Conservation (phyloP, 1,140 invertebrate genomes). For the Panagrolaimus sp. region DNA sequence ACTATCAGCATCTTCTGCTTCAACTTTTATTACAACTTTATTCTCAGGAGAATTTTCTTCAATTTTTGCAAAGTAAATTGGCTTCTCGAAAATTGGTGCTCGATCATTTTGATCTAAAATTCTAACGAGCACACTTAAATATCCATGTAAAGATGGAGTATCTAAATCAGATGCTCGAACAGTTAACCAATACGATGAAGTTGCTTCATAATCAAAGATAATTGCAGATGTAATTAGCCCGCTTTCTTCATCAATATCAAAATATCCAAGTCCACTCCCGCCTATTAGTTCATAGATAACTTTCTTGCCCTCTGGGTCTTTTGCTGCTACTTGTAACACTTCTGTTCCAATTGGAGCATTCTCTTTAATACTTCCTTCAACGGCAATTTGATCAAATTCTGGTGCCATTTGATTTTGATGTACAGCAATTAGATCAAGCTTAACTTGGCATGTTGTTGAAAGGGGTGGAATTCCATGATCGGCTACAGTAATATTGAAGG, state of each 20-base stretch:
- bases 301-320: constrained; percentile 67
- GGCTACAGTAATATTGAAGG: constrained; percentile 43
- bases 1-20: constrained; percentile 73
- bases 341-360: constrained; percentile 59
- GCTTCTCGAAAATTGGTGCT: constrained; percentile 74
- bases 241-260: constrained; percentile 75
- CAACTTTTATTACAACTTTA: constrained; percentile 70
- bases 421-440: constrained; percentile 81
- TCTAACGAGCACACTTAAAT: constrained; percentile 71
- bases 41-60: constrained; percentile 74
- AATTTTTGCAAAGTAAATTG: constrained; percentile 76
- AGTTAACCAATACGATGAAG: constrained; percentile 82
- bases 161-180: constrained; percentile 82
- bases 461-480: constrained; percentile 58
- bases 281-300: constrained; percentile 78
- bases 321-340: constrained; percentile 27
- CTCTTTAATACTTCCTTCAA: constrained; percentile 63
- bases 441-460: constrained; percentile 58
- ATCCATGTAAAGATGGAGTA: constrained; percentile 67
- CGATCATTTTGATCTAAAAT: constrained; percentile 88
- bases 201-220: constrained; percentile 78
- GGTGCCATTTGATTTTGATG: constrained; percentile 82
- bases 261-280: constrained; percentile 81
- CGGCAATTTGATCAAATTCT: constrained; percentile 74
- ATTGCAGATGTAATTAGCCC: constrained; percentile 75